Base-by-base conservation (phyloP, 2,888 invertebrate species). In the Drosophila acutilabella region DNA sequence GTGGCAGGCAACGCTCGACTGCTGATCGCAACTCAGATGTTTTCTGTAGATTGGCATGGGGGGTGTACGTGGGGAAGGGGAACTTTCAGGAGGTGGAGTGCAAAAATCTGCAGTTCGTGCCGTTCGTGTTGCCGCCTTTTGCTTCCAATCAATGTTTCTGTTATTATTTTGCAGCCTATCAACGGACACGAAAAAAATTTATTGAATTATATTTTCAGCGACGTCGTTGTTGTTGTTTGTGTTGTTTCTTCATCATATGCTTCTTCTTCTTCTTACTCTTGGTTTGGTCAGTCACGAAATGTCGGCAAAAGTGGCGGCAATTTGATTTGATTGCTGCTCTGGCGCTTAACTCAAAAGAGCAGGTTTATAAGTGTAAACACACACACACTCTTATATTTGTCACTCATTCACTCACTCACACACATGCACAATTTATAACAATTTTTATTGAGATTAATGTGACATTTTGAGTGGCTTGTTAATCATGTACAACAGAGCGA, bases 381-480 rank as follows among this genome's bases (percentile, higher is more conserved):
- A 45, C 23, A 14, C 45, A 58, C 20, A 33, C 18, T 33, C 30
- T 38, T 62, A 33, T 36, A 33, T 8, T n/a, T 45, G 26, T 26
- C 33, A 18, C 51, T 11, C 18, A 30, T 44, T 52, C 36, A 26
- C 41, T 44, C 36, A 40, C 57, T 18, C 41, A 30, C 44, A 18
- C 33, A 58, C 52, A 66, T 38, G 45, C 65, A 66, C 75, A 71
- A 75, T 78, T 78, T 82, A 76, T 80, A 65, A 62, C 48, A 54
- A 54, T 58, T 48, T 80, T 79, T 64, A 84, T 84, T 80, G 79
- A 86, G 77, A 88, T 84, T 80, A 86, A 84, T 88, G 88, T 58
- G 71, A 53, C 69, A 79, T 62, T 57, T 80, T 79, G 71, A 82
- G 65, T 58, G 65, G 40, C 54, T 74, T 48, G 41, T 56, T 52